These are phyloP conservation scores for Conus betulinus DNA, from an alignment of 1,140 invertebrate genomes.

Conservation along the genomic window DNA sequence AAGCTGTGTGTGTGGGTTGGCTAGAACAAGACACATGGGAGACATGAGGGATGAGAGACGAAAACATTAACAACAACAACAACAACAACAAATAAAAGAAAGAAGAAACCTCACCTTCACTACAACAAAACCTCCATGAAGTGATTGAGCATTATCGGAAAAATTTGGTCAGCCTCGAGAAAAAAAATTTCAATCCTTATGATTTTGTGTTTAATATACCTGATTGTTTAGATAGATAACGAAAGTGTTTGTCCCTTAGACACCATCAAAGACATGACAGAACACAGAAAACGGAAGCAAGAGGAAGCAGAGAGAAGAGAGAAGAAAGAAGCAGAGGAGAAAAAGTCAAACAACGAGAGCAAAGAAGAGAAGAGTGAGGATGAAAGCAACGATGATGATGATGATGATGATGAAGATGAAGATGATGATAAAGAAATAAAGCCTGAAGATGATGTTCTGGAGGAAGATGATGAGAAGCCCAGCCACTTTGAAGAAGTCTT, in stretches of 20 bases:
- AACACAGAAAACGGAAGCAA: conserved; percentile 28
- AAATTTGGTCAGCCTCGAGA: no score
- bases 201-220: no score
- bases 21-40: no score
- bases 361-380: conserved; percentile 34
- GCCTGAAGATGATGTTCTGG: conserved; percentile 52
- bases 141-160: no score
- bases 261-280: conserved; percentile 16
- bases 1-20: no score
- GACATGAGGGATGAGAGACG: no score
- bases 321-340: conserved; percentile 24
- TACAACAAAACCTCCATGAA: no score
- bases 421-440: conserved; percentile 23
- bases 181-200: no score
- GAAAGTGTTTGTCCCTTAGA: not conserved
- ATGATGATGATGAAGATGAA: conserved; percentile 31
- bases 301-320: conserved; percentile 33
- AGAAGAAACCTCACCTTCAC: no score
- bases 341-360: conserved; percentile 27
- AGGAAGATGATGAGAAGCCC: conserved; percentile 51
- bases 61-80: no score
- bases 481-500: conserved; percentile 60
- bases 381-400: conserved; percentile 34
- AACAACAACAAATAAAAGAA: no score
- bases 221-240: no score